These are phyloP conservation scores for Temnothorax unifasciatus DNA, from an alignment of 2,888 invertebrate genomes.

Conservation along the genomic window DNA sequence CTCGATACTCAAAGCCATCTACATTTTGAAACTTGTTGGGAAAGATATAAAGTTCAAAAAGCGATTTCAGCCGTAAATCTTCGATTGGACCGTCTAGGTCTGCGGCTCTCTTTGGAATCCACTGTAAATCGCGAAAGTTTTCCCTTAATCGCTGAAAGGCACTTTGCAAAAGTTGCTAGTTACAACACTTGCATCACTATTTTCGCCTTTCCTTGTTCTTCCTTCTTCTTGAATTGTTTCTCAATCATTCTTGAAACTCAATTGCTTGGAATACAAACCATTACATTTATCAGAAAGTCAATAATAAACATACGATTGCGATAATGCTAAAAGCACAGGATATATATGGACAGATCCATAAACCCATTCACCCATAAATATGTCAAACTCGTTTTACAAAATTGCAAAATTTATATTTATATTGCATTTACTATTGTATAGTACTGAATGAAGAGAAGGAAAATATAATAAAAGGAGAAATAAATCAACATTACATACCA, in stretches of 20 bases:
- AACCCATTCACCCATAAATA: slow-evolving; percentile 19
- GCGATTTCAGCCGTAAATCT: slow-evolving; percentile 73
- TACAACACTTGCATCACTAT: slow-evolving; percentile 51
- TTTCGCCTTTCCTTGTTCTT: background rate
- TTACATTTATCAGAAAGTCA: slow-evolving; percentile 40
- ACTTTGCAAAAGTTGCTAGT: slow-evolving; percentile 71
- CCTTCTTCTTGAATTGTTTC: slow-evolving; percentile 21
- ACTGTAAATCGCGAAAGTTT: slow-evolving; percentile 76
- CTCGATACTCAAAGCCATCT: slow-evolving; percentile 59
- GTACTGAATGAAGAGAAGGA: too few species aligned
- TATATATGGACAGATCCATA: slow-evolving; percentile 12
- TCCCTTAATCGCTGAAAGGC: slow-evolving; percentile 75
- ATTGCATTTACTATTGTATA: background rate
- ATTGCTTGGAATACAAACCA: slow-evolving; percentile 12
- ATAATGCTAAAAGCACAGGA: background rate
- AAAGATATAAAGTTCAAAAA: slow-evolving; percentile 74
- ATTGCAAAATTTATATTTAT: slow-evolving; percentile 6
- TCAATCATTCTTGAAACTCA: slow-evolving; percentile 44
- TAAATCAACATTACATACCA: background rate
- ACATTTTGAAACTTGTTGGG: slow-evolving; percentile 66
- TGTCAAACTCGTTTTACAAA: background rate
- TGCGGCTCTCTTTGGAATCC: slow-evolving; percentile 70
- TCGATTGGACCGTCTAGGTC: slow-evolving; percentile 71
- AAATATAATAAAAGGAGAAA: background rate
- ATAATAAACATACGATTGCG: slow-evolving; percentile 28